Percentiles rank a stretch among this genome's conserved stretches.
Conservation (phyloP, 2,888 invertebrate species). For the Sycophila texana region DNA sequence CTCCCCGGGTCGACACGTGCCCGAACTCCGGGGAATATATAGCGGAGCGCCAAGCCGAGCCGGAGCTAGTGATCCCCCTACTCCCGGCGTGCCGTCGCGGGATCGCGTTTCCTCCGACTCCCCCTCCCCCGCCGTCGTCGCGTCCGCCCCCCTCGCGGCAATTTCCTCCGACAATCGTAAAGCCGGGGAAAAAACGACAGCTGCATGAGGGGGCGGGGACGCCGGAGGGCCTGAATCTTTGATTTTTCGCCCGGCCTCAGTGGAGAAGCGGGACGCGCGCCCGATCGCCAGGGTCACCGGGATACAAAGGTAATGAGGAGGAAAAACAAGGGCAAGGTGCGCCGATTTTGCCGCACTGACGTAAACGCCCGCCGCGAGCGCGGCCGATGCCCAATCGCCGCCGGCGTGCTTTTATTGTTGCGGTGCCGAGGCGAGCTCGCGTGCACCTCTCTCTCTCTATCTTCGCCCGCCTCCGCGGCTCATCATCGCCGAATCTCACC, state of each 20-base stretch:
- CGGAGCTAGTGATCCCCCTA: too few relatives aligned
- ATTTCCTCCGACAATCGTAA: slow-evolving; percentile 1
- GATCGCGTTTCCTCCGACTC: too few relatives aligned
- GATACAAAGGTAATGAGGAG: slow-evolving; percentile 50
- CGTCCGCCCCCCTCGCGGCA: too few relatives aligned
- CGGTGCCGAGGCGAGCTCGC: too few relatives aligned
- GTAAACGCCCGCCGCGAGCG: neutral
- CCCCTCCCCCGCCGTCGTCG: too few relatives aligned
- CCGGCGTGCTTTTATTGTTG: neutral
- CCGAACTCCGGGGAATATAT: too few relatives aligned
- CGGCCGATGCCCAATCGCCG: neutral
- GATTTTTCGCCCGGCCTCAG: neutral
- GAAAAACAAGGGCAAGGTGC: slow-evolving; percentile 52
- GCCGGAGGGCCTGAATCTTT: slow-evolving; percentile 7
- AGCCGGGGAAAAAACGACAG: slow-evolving; percentile 17
- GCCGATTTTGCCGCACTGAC: slow-evolving; percentile 29
- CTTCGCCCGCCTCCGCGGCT: neutral
- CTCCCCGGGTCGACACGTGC: too few relatives aligned
- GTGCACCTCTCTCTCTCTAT: neutral
- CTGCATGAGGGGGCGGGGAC: slow-evolving; percentile 46
- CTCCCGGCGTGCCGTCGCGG: too few relatives aligned
- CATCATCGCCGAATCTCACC: neutral
- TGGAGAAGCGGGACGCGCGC: slow-evolving; percentile 63
- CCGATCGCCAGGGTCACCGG: slow-evolving; percentile 55
- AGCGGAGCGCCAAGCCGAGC: too few relatives aligned